Evolutionary conservation across 2,797 vertebrate genomes (phyloP).

Genomic region (Peromyscus nudipes): DNA sequence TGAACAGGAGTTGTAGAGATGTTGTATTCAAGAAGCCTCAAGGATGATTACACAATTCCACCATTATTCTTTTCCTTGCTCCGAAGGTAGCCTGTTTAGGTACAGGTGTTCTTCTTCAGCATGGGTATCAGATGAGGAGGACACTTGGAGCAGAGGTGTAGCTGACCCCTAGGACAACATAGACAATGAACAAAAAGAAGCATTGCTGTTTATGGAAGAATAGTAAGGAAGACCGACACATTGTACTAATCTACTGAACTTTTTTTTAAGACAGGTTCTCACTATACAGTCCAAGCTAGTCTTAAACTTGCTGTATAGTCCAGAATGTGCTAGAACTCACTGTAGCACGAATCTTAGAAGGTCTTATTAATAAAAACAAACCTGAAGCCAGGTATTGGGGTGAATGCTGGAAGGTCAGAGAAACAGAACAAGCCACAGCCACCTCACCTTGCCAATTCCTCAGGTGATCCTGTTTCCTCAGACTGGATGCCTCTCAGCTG

Average conservation of each 20-base stretch:
- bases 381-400: no score
- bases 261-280: background rate
- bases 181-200: background rate
- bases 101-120: background rate
- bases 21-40: background rate
- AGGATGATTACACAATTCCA: background rate
- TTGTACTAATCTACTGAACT: background rate
- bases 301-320: background rate
- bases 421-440: no score
- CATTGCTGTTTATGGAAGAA: background rate
- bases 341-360: no score
- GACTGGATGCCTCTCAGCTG: no score
- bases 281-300: background rate
- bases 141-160: background rate
- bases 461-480: no score
- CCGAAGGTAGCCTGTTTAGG: background rate
- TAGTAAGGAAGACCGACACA: background rate
- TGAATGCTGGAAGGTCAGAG: no score
- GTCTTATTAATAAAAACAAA: no score
- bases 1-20: background rate
- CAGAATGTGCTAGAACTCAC: background rate
- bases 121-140: constrained; percentile 8
- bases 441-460: no score
- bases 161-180: background rate
- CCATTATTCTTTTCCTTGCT: constrained; percentile 19